These are phyloP conservation scores for human (Homo sapiens) DNA, from an alignment of 2,113 vertebrate species.

Conservation along the genomic window DNA sequence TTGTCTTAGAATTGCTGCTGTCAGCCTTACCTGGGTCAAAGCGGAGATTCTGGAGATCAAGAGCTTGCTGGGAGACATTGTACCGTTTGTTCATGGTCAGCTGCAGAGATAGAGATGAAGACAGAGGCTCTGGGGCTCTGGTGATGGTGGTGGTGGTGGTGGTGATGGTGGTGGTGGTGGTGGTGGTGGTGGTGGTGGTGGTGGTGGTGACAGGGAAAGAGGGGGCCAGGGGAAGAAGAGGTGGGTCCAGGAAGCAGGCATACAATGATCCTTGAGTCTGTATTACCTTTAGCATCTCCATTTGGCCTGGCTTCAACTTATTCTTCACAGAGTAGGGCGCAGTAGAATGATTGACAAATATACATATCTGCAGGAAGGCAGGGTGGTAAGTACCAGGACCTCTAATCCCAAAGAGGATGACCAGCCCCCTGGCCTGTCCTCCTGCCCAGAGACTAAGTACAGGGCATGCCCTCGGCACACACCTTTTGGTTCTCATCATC, in stretches of 20 bases:
- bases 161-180: no score
- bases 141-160: no score
- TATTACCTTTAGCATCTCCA: slow-evolving; percentile 79
- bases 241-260: background rate
- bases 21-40: slow-evolving; percentile 82
- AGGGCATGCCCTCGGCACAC: background rate
- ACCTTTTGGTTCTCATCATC: slow-evolving; percentile 84
- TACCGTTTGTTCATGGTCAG: slow-evolving; percentile 89
- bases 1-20: background rate
- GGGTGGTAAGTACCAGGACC: background rate
- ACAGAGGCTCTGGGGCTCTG: background rate
- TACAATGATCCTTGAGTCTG: background rate
- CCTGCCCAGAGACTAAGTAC: background rate
- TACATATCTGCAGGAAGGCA: slow-evolving; percentile 62
- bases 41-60: slow-evolving; percentile 88
- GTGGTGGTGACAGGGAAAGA: background rate
- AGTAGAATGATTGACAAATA: slow-evolving; percentile 32
- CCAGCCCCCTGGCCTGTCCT: background rate
- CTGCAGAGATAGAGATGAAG: background rate
- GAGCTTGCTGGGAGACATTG: slow-evolving; percentile 84
- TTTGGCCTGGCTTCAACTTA: slow-evolving; percentile 57
- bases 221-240: background rate
- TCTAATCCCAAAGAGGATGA: background rate
- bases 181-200: no score
- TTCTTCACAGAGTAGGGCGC: slow-evolving; percentile 44